Evolutionary conservation across 2,797 vertebrate genomes (phyloP).

Genomic region (Micromesistius poutassou): DNA sequence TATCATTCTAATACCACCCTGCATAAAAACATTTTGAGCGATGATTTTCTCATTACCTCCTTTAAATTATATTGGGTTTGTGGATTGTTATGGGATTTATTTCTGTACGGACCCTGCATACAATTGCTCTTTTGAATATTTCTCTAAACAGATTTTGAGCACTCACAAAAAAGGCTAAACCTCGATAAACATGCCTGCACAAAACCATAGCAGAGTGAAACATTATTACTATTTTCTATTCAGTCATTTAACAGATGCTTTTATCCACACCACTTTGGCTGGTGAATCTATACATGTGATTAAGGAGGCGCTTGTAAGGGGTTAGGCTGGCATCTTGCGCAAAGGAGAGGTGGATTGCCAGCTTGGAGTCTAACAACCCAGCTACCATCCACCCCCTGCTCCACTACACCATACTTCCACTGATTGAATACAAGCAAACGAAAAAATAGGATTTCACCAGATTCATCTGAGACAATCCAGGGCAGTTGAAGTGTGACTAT

Average conservation of each 20-base stretch:
- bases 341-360: neutral
- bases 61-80: neutral
- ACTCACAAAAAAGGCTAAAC: neutral
- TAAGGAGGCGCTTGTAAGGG: neutral
- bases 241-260: neutral
- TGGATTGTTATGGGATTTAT: neutral
- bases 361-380: neutral
- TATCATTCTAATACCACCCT: neutral
- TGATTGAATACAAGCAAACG: neutral
- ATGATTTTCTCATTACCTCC: conserved; percentile 3
- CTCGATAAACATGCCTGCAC: neutral
- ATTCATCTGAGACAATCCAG: neutral
- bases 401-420: neutral
- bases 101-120: neutral
- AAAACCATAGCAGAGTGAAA: neutral
- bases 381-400: neutral
- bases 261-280: neutral
- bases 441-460: neutral
- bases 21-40: neutral
- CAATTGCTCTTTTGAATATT: neutral
- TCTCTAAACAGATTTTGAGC: neutral
- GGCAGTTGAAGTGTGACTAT: neutral
- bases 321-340: neutral
- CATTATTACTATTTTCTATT: too few relatives aligned
- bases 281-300: neutral